Percentiles rank a stretch among this genome's conserved stretches.
Conservation (phyloP, 2,888 invertebrate genomes). For the Phrixothrix hirtus region DNA sequence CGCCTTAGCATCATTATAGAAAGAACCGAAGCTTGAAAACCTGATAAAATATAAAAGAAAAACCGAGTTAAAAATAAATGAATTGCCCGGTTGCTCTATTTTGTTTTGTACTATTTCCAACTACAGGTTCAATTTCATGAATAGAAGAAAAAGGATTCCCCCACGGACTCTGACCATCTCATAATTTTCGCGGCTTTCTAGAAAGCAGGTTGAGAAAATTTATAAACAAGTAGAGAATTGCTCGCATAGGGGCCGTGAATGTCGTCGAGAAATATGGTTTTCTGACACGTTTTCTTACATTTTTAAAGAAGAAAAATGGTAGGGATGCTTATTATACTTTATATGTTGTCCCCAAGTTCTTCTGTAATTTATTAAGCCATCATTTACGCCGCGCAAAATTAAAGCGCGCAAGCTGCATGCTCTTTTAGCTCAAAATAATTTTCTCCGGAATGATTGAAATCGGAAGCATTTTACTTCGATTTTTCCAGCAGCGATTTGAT, state of each 20-base stretch:
- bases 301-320: conserved; percentile 23
- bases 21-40: background rate
- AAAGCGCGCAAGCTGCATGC: too few species aligned
- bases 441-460: too few species aligned
- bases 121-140: background rate
- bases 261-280: conserved; percentile 30
- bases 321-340: conserved; percentile 20
- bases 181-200: conserved; percentile 28
- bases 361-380: conserved; percentile 13
- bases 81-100: background rate
- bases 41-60: background rate
- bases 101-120: background rate
- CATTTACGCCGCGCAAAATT: background rate
- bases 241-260: conserved; percentile 32
- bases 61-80: background rate
- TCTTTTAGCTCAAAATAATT: too few species aligned
- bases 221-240: conserved; percentile 30
- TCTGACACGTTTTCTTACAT: conserved; percentile 28
- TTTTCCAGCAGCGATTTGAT: too few species aligned
- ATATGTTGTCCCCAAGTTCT: conserved; percentile 13
- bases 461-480: too few species aligned
- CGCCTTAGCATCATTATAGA: too few species aligned
- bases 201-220: conserved; percentile 28
- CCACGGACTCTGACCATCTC: conserved; percentile 31
- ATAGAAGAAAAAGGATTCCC: conserved; percentile 11